Base-by-base conservation (phyloP, 2,113 vertebrate genomes). In the Raja brachyura region DNA sequence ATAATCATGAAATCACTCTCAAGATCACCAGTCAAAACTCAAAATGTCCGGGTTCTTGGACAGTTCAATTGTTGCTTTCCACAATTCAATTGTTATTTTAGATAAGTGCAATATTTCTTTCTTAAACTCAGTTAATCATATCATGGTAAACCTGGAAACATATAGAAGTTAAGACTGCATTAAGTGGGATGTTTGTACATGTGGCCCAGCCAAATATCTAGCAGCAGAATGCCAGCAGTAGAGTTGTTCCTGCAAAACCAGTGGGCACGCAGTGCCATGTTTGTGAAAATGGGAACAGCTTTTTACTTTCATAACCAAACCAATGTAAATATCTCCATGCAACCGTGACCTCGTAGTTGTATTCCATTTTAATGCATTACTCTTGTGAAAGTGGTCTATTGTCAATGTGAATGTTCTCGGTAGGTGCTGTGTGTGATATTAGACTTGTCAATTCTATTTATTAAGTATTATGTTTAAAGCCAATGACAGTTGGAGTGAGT, bases 91-190 rank as follows among this genome's bases (percentile, higher is more conserved):
- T 20, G 13, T 73, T 22, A 54, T 92, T 92, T 92, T 28, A 5
- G 70, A 6, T 28, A 90, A 68, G 88, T 25, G 90, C 90, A 92
- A 92, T 92, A 70, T 92, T 85, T 54, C 56, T 73, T 48, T 73
- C 63, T 90, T 68, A 20, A 54, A 28, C 18, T 63, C n/a, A 16
- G 14, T 70, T 33, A 92, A 73, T 39, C 68, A 73, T 48, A 73
- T 92, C 39, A 70, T 39, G 22, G 28, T 25, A 73, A 92, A 70
- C 68, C 68, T 92, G 66, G 33, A 1, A 81, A 90, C 6, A 22
- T 68, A 39, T 22, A 25, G 86, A 63, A 20, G 11, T 3, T 68
- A 18, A 68, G 54, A 73, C 68, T 63, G 33, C 10, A 33, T 54
- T 28, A 14, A 10, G 6, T 90, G 16, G 63, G 63, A 90, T 70